A percentile compares a stretch with the other conserved stretches of the same genome.
These are phyloP conservation scores for Cepaea nemoralis DNA, from an alignment of 1,140 invertebrate species.

Conservation along the genomic window DNA sequence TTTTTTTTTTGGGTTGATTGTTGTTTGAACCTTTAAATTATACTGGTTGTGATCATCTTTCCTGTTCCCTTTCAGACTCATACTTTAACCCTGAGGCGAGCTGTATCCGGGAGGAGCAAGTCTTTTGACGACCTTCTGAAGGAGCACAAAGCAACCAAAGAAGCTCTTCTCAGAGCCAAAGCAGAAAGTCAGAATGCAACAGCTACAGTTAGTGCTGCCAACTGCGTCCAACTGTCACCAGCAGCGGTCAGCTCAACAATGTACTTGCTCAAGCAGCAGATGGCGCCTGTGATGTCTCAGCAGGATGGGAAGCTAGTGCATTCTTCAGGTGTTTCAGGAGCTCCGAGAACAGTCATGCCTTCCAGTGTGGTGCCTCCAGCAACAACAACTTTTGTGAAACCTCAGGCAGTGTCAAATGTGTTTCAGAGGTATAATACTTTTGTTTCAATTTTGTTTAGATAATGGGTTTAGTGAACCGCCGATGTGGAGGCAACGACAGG, in stretches of 20 bases:
- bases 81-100: slow-evolving; percentile 81
- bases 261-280: slow-evolving; percentile 17
- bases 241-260: slow-evolving; percentile 6
- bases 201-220: slow-evolving; percentile 41
- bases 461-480: no score
- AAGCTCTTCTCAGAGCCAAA: slow-evolving; percentile 65
- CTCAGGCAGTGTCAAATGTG: slow-evolving; percentile 5
- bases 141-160: slow-evolving; percentile 79
- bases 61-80: slow-evolving; percentile 75
- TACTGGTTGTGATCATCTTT: not conserved
- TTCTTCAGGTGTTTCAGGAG: not conserved
- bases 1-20: no score
- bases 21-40: no score
- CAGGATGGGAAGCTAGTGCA: not conserved
- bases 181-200: slow-evolving; percentile 53
- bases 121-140: slow-evolving; percentile 84
- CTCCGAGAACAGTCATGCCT: not conserved
- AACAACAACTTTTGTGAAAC: slow-evolving; percentile 27
- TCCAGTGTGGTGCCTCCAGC: slow-evolving; percentile 5
- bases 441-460: not conserved
- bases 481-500: no score
- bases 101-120: slow-evolving; percentile 82
- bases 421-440: slow-evolving; percentile 34
- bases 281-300: not conserved
- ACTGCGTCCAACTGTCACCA: slow-evolving; percentile 26